Conservation (phyloP, 2,888 invertebrate genomes). For the Sceliomorpha sp. region DNA sequence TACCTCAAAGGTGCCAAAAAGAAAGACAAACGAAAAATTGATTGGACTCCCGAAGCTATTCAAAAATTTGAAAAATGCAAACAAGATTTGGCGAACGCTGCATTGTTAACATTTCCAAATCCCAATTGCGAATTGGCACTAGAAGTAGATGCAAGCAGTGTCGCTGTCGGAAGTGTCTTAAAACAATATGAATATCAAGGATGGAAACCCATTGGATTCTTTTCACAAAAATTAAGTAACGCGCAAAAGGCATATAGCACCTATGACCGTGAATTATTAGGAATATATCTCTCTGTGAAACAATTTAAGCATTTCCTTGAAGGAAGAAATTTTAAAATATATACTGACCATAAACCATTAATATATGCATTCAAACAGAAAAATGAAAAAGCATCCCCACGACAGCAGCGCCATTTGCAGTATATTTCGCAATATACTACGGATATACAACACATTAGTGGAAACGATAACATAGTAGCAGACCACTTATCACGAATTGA, state of each 20-base stretch:
- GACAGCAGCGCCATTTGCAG: conserved; percentile 34
- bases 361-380: conserved; percentile 28
- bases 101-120: too few species aligned
- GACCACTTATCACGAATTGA: conserved; percentile 22
- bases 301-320: conserved; percentile 35
- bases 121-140: too few species aligned
- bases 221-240: conserved; percentile 7
- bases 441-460: conserved; percentile 37
- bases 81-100: not conserved
- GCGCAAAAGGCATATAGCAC: conserved; percentile 18
- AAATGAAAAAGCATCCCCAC: conserved; percentile 28
- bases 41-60: conserved; percentile 21
- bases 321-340: conserved; percentile 24
- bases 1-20: conserved; percentile 25
- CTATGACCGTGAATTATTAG: conserved; percentile 35
- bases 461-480: conserved; percentile 24
- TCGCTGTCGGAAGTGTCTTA: not conserved
- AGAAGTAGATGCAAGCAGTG: too few species aligned
- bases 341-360: conserved; percentile 37
- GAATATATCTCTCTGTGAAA: conserved; percentile 18
- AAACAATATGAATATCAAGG: conserved; percentile 12
- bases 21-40: conserved; percentile 27
- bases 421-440: conserved; percentile 48
- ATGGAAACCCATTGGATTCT: conserved; percentile 36
- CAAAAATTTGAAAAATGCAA: conserved; percentile 26